phyloP scores from a whole-genome alignment of 92 coral and sea anemone genomes.

The Nematostella vectensis region DNA sequence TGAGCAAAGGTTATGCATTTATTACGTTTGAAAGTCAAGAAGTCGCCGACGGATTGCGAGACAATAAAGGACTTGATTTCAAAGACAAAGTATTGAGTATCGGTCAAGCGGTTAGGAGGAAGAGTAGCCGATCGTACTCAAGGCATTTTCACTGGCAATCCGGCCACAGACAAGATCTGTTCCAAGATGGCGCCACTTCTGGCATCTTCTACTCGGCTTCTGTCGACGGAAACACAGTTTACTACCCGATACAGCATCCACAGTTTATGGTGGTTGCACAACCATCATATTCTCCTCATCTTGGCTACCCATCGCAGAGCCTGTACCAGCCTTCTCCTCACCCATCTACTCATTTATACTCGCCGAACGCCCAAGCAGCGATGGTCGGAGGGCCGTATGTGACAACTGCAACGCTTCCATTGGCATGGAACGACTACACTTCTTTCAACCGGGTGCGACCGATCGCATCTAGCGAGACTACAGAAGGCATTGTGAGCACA shows the following conservation, averaged over 20 bases:
- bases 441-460: constrained; percentile 42
- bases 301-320: constrained; percentile 56
- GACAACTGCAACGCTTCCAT: constrained; percentile 42
- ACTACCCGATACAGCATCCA: constrained; percentile 50
- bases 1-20: constrained; percentile 94
- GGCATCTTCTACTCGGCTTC: constrained; percentile 28
- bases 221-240: constrained; percentile 56
- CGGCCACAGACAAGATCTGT: constrained; percentile 55
- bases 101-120: constrained; percentile 76
- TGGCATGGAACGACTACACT: constrained; percentile 55
- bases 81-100: constrained; percentile 80
- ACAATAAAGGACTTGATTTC: constrained; percentile 75
- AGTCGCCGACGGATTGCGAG: constrained; percentile 68
- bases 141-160: constrained; percentile 39
- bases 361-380: constrained; percentile 24
- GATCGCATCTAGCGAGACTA: constrained; percentile 36
- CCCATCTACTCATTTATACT: constrained; percentile 54
- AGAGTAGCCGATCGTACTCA: constrained; percentile 67
- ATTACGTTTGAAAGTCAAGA: constrained; percentile 97
- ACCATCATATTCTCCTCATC: constrained; percentile 60
- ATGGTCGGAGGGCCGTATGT: constrained; percentile 48
- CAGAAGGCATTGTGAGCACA: constrained; percentile 43
- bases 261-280: constrained; percentile 44
- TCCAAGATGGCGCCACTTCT: constrained; percentile 32
- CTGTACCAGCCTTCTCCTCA: constrained; percentile 55